Conservation (phyloP, 2,797 vertebrate genomes). For the Anisognathus igniventris region DNA sequence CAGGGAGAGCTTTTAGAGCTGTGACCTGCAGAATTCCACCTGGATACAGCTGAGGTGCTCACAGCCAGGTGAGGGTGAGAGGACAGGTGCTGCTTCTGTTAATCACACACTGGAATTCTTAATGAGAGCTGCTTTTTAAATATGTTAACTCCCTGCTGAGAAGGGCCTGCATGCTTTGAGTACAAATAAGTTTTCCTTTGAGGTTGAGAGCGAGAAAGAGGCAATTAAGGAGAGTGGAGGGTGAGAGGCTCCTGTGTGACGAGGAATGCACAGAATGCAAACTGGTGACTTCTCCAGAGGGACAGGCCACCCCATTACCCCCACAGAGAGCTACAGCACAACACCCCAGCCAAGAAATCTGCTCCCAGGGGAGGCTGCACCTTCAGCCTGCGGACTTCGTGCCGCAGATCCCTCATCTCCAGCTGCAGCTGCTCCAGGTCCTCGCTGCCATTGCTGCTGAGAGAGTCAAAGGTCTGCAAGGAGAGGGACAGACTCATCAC, state of each 20-base stretch:
- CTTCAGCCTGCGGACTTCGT: conserved; percentile 85
- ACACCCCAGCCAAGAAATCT: not conserved
- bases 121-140: not conserved
- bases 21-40: not conserved
- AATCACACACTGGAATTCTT: not conserved
- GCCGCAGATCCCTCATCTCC: conserved; percentile 81
- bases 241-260: not conserved
- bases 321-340: not conserved
- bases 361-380: conserved; percentile 41
- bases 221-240: not conserved
- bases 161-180: not conserved
- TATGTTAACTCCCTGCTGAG: not conserved
- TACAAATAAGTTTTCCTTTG: not conserved
- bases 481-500: not conserved
- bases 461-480: conserved; percentile 79
- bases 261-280: not conserved
- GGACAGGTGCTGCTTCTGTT: not conserved
- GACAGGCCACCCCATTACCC: not conserved
- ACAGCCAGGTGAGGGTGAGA: not conserved
- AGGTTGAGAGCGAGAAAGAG: not conserved
- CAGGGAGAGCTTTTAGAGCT: not conserved
- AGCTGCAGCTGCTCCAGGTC: conserved; percentile 85
- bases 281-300: not conserved
- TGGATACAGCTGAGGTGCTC: fast-evolving
- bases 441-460: conserved; percentile 80